Conservation (phyloP, 1,140 invertebrate species). For the Sipha flava region DNA sequence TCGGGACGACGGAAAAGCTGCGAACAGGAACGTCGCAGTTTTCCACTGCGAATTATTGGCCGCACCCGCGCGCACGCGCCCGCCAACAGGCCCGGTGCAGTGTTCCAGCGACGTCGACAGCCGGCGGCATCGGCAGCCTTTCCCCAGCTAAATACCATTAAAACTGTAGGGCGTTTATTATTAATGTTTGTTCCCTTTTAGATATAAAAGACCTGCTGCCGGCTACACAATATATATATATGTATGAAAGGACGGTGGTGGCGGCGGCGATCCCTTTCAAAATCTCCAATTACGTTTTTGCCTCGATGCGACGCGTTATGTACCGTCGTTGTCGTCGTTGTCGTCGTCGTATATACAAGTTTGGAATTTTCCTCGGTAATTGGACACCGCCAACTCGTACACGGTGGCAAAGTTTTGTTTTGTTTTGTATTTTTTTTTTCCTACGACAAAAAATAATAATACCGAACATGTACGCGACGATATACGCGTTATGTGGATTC, state of each 20-base stretch:
- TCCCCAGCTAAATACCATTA: slow-evolving; percentile 14
- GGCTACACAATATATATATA: neutral
- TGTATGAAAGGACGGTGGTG: neutral
- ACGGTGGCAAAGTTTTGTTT: slow-evolving; percentile 11
- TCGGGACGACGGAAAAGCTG: too few species aligned
- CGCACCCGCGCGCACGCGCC: too few species aligned
- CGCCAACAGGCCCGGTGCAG: too few species aligned
- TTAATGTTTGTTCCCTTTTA: slow-evolving; percentile 33
- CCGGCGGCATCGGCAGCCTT: neutral
- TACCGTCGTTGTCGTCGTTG: too few species aligned
- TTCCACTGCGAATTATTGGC: neutral
- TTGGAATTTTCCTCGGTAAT: slow-evolving; percentile 29
- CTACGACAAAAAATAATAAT: neutral
- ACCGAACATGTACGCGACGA: too few species aligned
- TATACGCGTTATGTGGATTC: neutral
- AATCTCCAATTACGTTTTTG: slow-evolving; percentile 31
- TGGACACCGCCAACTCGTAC: neutral
- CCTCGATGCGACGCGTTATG: neutral
- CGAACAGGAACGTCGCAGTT: too few species aligned
- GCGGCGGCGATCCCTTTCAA: slow-evolving; percentile 21
- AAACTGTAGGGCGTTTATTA: slow-evolving; percentile 29
- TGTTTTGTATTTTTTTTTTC: neutral
- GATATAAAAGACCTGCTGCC: neutral
- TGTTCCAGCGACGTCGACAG: neutral
- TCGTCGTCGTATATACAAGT: neutral